A percentile compares a stretch with the other conserved stretches of the same genome.
Conservation (phyloP, 2,888 invertebrate species). For the Pandemis heparana region DNA sequence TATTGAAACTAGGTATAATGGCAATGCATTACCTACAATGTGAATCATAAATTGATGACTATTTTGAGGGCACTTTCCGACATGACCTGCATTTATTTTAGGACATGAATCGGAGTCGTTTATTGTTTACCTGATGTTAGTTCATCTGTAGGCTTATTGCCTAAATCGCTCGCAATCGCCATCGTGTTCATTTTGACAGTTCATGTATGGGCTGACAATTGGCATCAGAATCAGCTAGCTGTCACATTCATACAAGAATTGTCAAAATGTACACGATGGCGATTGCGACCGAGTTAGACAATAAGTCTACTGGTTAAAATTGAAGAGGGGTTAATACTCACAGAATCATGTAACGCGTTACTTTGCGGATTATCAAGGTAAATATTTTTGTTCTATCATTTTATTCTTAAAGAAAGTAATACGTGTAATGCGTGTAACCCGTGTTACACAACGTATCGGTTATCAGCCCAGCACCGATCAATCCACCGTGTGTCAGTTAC, state of each 20-base stretch:
- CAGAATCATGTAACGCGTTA: no score
- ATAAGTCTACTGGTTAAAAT: neutral
- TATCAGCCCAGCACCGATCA: conserved; percentile 25
- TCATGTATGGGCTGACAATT: no score
- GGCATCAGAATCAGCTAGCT: no score
- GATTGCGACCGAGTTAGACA: no score
- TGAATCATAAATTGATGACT: conserved; percentile 16
- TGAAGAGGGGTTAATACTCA: neutral
- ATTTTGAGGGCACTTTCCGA: conserved; percentile 17
- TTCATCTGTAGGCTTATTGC: no score
- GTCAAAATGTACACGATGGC: no score
- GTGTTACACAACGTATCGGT: conserved; percentile 35
- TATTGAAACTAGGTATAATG: neutral
- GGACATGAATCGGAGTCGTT: neutral
- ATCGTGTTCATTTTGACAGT: no score
- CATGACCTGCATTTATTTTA: conserved; percentile 27
- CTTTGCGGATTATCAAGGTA: no score
- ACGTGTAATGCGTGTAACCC: conserved; percentile 12
- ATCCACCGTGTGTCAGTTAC: conserved; percentile 27
- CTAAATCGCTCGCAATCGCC: no score
- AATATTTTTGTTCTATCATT: no score
- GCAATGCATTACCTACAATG: neutral
- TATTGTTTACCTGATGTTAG: neutral
- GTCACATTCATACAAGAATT: no score
- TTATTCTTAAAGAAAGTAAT: neutral